Conservation (phyloP, 1,140 invertebrate species). For the Pseudomyrmex cubaensis region DNA sequence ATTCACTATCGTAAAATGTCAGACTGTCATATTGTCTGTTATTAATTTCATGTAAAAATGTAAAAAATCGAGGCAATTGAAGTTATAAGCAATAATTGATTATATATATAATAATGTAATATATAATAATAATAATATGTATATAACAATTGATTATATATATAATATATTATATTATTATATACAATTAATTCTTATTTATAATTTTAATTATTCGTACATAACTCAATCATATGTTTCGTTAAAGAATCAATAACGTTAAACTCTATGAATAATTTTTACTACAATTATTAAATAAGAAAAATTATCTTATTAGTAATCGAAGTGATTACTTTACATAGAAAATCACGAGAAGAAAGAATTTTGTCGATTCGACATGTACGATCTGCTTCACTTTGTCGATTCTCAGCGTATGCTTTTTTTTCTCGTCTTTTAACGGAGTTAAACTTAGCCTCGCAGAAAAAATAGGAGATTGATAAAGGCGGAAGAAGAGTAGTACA, state of each 20-base stretch:
- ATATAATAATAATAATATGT: background rate
- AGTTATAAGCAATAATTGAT: background rate
- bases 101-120: background rate
- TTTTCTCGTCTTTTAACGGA: slow-evolving; percentile 7
- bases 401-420: slow-evolving; percentile 25
- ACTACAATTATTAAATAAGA: too few relatives aligned
- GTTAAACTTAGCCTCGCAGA: slow-evolving; percentile 37
- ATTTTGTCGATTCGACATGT: background rate
- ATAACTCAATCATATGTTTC: background rate
- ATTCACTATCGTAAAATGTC: background rate
- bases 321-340: background rate
- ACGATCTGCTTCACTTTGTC: slow-evolving; percentile 29
- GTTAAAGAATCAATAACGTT: slow-evolving; percentile 9
- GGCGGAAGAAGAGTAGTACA: slow-evolving; percentile 27
- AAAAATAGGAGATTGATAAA: slow-evolving; percentile 41
- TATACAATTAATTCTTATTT: too few relatives aligned
- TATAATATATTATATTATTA: too few relatives aligned
- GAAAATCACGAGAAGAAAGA: background rate
- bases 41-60: background rate
- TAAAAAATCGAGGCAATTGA: background rate
- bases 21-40: background rate
- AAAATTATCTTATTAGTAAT: too few relatives aligned
- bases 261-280: background rate
- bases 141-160: background rate
- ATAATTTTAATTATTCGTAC: too few relatives aligned